These are phyloP conservation scores for Nannoperca australis DNA, from an alignment of 2,797 vertebrate species.

Conservation along the genomic window DNA sequence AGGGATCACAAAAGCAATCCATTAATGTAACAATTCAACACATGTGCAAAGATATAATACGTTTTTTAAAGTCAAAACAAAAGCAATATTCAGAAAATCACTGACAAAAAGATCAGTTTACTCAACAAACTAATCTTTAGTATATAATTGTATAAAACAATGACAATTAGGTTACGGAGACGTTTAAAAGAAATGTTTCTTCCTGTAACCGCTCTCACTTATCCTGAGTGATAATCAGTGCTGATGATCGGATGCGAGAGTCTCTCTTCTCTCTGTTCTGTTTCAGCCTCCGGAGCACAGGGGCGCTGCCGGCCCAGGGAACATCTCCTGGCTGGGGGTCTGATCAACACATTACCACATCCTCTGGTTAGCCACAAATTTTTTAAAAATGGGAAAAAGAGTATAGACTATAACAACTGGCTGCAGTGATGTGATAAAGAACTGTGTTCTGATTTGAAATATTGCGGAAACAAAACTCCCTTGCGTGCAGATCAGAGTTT, in stretches of 20 bases:
- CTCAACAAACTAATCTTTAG: slow-evolving; percentile 15
- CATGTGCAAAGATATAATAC: not conserved
- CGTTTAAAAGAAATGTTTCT: not conserved
- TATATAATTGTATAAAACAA: slow-evolving; percentile 4
- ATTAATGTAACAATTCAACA: slow-evolving; percentile 3
- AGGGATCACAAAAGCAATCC: not conserved
- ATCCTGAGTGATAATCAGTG: slow-evolving; percentile 63
- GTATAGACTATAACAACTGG: not conserved
- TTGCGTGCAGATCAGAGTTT: not conserved
- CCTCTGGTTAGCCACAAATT: slow-evolving; percentile 23
- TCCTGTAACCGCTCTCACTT: slow-evolving; percentile 27
- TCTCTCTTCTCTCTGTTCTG: slow-evolving; percentile 84
- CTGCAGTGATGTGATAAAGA: not conserved
- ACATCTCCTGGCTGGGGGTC: slow-evolving; percentile 31
- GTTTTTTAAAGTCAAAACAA: not conserved
- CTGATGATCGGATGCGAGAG: slow-evolving; percentile 80
- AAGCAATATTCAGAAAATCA: not conserved
- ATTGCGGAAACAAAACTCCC: not conserved
- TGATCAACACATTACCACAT: slow-evolving; percentile 45
- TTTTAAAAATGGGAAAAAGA: slow-evolving; percentile 11
- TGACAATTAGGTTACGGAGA: not conserved
- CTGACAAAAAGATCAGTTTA: not conserved
- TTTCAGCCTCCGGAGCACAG: slow-evolving; percentile 82
- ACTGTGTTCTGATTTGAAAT: slow-evolving; percentile 13
- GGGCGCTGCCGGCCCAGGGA: slow-evolving; percentile 69